These are phyloP conservation scores for Diarsia mendica DNA, from an alignment of 2,888 invertebrate species.

Conservation along the genomic window DNA sequence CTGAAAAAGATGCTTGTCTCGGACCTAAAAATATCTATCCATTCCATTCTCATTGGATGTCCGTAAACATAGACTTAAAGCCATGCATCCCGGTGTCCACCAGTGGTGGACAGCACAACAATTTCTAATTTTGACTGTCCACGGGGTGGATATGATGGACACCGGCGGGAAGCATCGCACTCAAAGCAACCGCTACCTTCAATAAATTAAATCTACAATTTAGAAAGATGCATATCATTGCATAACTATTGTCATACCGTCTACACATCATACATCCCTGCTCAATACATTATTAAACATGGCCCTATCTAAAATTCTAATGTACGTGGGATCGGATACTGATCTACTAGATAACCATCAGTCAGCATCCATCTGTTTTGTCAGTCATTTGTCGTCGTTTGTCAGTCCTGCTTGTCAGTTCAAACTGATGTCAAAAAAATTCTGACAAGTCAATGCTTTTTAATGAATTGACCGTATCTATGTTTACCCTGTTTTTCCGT, in stretches of 20 bases:
- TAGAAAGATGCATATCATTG: conserved; percentile 19
- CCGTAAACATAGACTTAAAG: not conserved
- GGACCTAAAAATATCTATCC: too few species aligned
- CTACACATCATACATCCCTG: conserved; percentile 44
- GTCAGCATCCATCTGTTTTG: conserved; percentile 61
- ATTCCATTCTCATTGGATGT: not conserved
- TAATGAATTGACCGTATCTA: conserved; percentile 43
- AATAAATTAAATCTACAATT: conserved; percentile 23
- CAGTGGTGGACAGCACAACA: too few species aligned
- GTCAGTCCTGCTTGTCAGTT: conserved; percentile 66
- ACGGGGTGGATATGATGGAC: too few species aligned
- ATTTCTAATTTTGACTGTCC: too few species aligned
- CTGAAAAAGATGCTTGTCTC: too few species aligned
- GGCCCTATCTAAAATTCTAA: conserved; percentile 73
- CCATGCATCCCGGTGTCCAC: too few species aligned
- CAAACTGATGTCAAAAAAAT: conserved; percentile 56
- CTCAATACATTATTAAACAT: conserved; percentile 61
- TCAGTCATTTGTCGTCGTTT: conserved; percentile 71
- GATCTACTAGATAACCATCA: conserved; percentile 67
- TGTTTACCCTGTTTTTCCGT: conserved; percentile 13
- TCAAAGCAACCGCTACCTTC: not conserved
- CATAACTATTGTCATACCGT: conserved; percentile 25
- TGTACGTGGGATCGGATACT: conserved; percentile 73
- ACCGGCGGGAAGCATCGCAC: too few species aligned
- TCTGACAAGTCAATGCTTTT: conserved; percentile 59